Evolutionary conservation across 1,140 invertebrate genomes (phyloP), one percentile per base, ranked within the genome.

Genomic region (Drosophila kikkawai): DNA sequence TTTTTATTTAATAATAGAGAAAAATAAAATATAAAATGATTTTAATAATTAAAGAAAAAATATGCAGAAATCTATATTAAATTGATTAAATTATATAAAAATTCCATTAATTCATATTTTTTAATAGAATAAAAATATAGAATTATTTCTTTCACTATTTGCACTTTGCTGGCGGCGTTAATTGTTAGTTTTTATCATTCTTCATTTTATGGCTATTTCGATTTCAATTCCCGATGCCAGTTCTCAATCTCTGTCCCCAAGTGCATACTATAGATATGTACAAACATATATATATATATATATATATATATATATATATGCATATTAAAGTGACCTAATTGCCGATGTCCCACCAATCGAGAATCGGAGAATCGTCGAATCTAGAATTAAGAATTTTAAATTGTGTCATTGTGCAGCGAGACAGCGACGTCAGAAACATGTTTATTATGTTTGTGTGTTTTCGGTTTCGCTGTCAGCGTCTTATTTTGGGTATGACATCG

Each of bases 291-390:
- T n/a, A 17, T 12, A 17, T 17, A 17, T 7, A n/a, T n/a, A 48
- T 11, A 22, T 55, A 39, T 56, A 17, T 17, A 17, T 7, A n/a
- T n/a, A 48, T 11, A 22, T 55, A 39, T 56, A 34, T 73, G 85
- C 81, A 91, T 84, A 85, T 85, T 66, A 71, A 82, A 87, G 84
- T 82, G 87, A 87, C 78, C 83, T 75, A 91, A 91, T 86, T 91
- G 86, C 86, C 55, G 55, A 39, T 39, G 76, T 47, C 37, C 68
- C 45, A 15, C 51, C 69, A 79, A 82, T 80, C 69, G 71, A 65
- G 65, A 81, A 66, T 79, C 60, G 69, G 48, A 13, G 51, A 55
- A 22, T 37, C 34, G 34, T 55, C 8, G 55, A 63, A 50, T 76
- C 41, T n/a, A 13, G 61, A 66, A 69, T 81, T 51, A 57, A 57